Base-by-base conservation (phyloP, 2,113 vertebrate genomes). In the Clarias batrachus region DNA sequence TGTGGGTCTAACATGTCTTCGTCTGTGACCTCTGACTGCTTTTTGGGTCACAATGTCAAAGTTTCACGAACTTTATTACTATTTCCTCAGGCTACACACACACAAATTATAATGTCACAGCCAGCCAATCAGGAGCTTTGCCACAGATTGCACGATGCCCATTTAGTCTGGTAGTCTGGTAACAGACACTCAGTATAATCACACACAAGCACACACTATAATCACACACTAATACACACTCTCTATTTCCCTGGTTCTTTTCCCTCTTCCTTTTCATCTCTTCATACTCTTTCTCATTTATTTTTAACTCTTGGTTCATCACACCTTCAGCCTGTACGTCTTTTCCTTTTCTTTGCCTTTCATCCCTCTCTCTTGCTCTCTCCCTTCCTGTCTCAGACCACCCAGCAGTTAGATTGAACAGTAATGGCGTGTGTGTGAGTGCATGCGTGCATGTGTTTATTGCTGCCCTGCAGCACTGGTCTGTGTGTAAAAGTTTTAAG, bases 11-110 rank as follows among this genome's bases (percentile, higher is more conserved):
- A 56, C n/a, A 30, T 52, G n/a, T 78, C 41, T 76, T 14, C 73
- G 48, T 66, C 19, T 1, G 19, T 87, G 83, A 88, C 60, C 88
- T 73, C 14, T 81, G 85, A 83, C 63, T 25, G 7, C 13, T 81
- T 62, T 14, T 30, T 52, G 57, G 89, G 89, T 88, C 82, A 76
- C 0, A 41, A 70, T 66, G 84, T 79, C 70, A 87, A 37, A 62
- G 11, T 73, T 76, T 71, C 8, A 73, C 21, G 76, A 37, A 76
- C 27, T 83, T 84, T 73, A 81, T 81, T 85, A 74, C 74, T 16
- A 68, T 52, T 7, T 60, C 85, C 68, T 88, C 30, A 33, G 63
- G 66, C 33, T 74, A 81, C 82, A 86, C 83, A 82, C 65, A 84
- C 68, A 78, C 80, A 70, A 13, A 71, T 37, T 30, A 71, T 37